These are phyloP conservation scores for Argya squamiceps DNA, from an alignment of 2,797 vertebrate genomes.

Conservation along the genomic window DNA sequence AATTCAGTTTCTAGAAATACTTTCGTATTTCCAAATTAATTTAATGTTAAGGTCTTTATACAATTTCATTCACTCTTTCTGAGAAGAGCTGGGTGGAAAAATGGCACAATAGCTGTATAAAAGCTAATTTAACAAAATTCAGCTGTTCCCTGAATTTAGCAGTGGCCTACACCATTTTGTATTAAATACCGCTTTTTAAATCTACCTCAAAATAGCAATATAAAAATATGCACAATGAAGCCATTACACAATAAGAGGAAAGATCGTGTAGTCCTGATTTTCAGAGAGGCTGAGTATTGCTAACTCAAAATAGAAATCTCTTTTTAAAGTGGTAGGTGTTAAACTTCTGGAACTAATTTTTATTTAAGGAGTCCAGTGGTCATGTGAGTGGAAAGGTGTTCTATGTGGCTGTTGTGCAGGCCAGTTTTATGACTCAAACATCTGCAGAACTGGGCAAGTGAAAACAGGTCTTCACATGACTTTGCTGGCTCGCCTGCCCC, in stretches of 20 bases:
- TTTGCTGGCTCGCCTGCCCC: neutral
- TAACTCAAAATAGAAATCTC: neutral
- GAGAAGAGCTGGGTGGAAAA: slow-evolving; percentile 21
- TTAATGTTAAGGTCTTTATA: neutral
- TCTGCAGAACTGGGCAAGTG: neutral
- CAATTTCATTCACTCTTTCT: slow-evolving; percentile 4
- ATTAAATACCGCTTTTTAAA: neutral
- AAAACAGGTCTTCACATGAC: neutral
- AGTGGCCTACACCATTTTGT: neutral
- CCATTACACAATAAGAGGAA: neutral
- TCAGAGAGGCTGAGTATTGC: neutral
- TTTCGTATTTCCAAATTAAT: neutral
- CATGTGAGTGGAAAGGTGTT: neutral
- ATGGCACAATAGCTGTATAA: slow-evolving; percentile 7
- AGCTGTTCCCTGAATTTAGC: slow-evolving; percentile 22
- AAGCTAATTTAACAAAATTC: slow-evolving; percentile 45
- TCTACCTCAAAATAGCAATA: slow-evolving; percentile 16
- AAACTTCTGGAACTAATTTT: neutral
- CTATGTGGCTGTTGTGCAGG: accelerated
- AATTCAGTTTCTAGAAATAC: neutral
- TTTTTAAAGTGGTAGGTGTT: neutral
- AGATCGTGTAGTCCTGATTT: neutral
- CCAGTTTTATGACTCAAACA: neutral
- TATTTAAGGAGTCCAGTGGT: neutral
- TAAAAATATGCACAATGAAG: neutral